A percentile compares a stretch with the other conserved stretches of the same genome.
phyloP scores from a whole-genome alignment of 1,140 invertebrate species.

The Trichonephila clavata region DNA sequence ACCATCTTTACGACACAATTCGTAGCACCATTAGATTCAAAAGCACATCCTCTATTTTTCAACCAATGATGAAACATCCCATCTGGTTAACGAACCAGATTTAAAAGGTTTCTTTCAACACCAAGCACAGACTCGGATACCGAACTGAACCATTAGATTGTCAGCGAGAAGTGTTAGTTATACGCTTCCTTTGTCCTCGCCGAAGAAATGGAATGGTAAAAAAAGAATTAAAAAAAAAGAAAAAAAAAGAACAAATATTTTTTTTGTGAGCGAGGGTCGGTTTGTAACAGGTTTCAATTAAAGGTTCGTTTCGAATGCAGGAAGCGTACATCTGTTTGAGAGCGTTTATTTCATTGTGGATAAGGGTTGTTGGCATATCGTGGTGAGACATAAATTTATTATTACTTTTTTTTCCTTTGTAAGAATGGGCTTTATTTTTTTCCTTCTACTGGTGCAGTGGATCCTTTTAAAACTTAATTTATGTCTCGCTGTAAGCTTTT shows the following conservation, averaged over 20 bases:
- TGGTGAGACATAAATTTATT: no score
- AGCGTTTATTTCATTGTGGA: not conserved
- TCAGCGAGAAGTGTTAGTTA: not conserved
- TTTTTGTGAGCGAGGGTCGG: not conserved
- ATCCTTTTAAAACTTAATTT: no score
- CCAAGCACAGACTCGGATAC: not conserved
- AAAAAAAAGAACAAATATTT: no score
- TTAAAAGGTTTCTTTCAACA: not conserved
- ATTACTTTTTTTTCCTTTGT: no score
- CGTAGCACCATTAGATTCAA: no score
- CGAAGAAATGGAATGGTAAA: not conserved
- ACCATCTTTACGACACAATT: no score
- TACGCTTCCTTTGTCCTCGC: not conserved
- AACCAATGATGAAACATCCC: not conserved
- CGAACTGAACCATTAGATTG: not conserved
- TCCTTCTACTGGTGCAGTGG: no score
- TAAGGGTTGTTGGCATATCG: not conserved
- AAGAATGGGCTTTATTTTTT: no score
- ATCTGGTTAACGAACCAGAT: not conserved
- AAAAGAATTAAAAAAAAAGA: no score
- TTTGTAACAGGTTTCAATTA: conserved; percentile 4
- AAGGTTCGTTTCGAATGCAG: conserved; percentile 19
- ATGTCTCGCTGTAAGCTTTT: no score
- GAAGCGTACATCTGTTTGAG: not conserved
- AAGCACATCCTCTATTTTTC: no score